A percentile compares a stretch with the other conserved stretches of the same genome.
Conservation (phyloP, 2,797 vertebrate genomes). For the Ispidina lecontei region DNA sequence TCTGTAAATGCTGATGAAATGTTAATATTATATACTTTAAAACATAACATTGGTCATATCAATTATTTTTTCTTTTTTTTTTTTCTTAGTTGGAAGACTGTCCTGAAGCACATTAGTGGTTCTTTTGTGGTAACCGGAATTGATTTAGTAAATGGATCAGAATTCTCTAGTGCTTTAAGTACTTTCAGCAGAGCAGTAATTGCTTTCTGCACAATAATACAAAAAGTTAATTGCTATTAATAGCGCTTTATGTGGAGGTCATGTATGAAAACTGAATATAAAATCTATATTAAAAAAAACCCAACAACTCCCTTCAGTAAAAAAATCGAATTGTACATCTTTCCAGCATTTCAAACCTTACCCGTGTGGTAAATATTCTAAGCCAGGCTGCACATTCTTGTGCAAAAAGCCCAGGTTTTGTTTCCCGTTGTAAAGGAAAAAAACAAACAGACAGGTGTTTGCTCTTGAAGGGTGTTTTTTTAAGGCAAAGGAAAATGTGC, state of each 20-base stretch:
- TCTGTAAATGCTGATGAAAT: constrained; percentile 56
- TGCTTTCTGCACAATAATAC: constrained; percentile 53
- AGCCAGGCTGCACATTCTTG: background rate
- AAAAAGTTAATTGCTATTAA: constrained; percentile 64
- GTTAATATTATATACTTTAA: constrained; percentile 56
- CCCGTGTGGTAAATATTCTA: background rate
- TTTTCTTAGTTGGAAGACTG: constrained; percentile 7
- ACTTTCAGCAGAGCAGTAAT: constrained; percentile 51
- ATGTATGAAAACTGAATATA: constrained; percentile 21
- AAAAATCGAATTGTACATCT: background rate
- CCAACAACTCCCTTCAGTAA: background rate
- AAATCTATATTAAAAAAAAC: background rate
- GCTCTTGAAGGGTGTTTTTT: background rate
- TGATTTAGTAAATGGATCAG: constrained; percentile 65
- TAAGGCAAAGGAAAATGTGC: background rate
- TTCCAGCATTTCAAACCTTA: background rate
- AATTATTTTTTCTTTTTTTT: background rate
- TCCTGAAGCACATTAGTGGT: constrained; percentile 32
- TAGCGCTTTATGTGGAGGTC: constrained; percentile 43
- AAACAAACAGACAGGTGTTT: background rate
- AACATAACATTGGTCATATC: constrained; percentile 27
- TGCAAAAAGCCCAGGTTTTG: background rate
- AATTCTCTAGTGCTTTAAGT: constrained; percentile 59
- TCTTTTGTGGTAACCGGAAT: constrained; percentile 66
- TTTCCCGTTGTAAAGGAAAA: background rate